phyloP scores from a whole-genome alignment of 2,888 invertebrate genomes.

The Chalcosyrphus nemorum region DNA sequence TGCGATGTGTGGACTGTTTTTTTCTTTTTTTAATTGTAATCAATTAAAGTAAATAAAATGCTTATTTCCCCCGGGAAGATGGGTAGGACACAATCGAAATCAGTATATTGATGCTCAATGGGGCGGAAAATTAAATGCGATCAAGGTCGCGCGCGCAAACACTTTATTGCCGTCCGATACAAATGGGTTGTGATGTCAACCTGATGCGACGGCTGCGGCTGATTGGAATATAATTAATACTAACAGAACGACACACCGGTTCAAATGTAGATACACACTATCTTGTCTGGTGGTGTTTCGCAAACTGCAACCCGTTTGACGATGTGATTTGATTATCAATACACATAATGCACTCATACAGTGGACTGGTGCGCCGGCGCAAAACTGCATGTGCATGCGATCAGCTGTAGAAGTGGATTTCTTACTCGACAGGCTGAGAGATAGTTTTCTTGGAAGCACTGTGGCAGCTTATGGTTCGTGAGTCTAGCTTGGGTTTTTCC shows the following conservation, averaged over 20 bases:
- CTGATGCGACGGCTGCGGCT: neutral
- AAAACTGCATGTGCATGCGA: constrained; percentile 19
- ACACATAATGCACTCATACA: neutral
- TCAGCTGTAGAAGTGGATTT: constrained; percentile 35
- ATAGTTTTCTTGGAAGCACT: constrained; percentile 14
- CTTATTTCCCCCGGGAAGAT: constrained; percentile 49
- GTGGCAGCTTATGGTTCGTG: neutral
- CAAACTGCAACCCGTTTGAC: constrained; percentile 44
- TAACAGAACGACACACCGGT: constrained; percentile 7
- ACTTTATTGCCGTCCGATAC: constrained; percentile 12
- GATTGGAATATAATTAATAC: constrained; percentile 26
- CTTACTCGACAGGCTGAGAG: neutral
- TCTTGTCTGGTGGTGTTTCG: constrained; percentile 16
- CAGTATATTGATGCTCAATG: constrained; percentile 48
- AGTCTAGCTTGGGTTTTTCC: neutral
- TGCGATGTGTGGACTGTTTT: neutral
- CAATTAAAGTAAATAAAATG: constrained; percentile 11
- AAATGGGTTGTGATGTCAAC: constrained; percentile 26
- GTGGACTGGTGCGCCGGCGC: constrained; percentile 27
- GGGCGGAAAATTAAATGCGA: constrained; percentile 70
- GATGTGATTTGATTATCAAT: constrained; percentile 53
- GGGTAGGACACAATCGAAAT: constrained; percentile 52
- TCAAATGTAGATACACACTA: neutral
- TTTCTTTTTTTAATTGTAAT: constrained; percentile 22
- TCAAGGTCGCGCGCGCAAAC: constrained; percentile 61